phyloP scores from a whole-genome alignment of 2,113 vertebrate genomes.

The Odocoileus virginianus region DNA sequence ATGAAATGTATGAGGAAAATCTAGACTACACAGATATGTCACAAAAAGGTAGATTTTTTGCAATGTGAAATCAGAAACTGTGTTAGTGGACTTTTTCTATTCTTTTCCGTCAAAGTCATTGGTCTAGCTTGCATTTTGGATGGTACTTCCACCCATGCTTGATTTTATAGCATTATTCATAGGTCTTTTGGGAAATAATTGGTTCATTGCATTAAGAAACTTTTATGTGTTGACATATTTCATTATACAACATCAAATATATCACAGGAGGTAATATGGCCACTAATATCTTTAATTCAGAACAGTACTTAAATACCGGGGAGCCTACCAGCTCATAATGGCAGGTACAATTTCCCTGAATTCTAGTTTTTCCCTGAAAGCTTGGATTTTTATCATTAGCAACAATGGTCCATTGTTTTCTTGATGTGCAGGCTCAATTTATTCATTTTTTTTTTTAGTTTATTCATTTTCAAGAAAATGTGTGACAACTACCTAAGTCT shows the following conservation, averaged over 20 bases:
- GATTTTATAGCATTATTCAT: not conserved
- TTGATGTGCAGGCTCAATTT: not conserved
- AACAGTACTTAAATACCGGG: not conserved
- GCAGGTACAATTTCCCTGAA: not conserved
- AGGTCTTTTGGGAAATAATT: not conserved
- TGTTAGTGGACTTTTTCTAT: not conserved
- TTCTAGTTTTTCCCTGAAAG: not conserved
- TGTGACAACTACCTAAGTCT: not conserved
- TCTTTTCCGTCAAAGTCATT: not conserved
- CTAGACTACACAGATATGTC: not conserved
- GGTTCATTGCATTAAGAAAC: not conserved
- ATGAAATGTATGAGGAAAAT: not conserved
- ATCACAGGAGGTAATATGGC: not conserved
- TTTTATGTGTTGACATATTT: not conserved
- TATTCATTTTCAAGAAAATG: slow-evolving; percentile 8
- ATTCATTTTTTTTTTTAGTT: not conserved
- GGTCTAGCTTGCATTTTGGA: not conserved
- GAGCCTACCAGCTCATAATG: not conserved
- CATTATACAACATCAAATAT: not conserved
- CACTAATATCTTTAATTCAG: not conserved
- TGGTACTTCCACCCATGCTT: not conserved
- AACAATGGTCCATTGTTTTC: not conserved
- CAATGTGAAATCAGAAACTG: not conserved
- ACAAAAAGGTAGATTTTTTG: not conserved
- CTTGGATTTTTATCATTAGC: not conserved